These are phyloP conservation scores for Drosophila pegasa DNA, from an alignment of 2,888 invertebrate genomes.

Conservation along the genomic window DNA sequence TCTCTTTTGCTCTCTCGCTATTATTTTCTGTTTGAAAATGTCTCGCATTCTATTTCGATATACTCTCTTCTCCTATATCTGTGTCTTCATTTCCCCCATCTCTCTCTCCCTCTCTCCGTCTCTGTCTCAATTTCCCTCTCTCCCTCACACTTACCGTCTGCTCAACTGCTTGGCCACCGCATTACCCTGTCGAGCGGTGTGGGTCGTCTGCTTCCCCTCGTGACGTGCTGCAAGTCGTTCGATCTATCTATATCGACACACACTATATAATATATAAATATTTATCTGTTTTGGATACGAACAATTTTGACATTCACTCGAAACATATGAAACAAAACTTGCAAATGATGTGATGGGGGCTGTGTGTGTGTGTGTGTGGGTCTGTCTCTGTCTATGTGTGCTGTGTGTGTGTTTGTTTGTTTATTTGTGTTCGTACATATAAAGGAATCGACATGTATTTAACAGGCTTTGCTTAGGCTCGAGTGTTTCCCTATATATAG, in stretches of 20 bases:
- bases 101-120: too few relatives aligned
- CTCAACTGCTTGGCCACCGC: neutral
- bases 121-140: too few relatives aligned
- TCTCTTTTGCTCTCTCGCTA: too few relatives aligned
- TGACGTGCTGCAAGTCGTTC: neutral
- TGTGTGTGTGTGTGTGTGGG: neutral
- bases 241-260: neutral
- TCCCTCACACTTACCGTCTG: slow-evolving; percentile 11
- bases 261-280: too few relatives aligned
- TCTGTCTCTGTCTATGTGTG: too few relatives aligned
- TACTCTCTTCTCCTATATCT: too few relatives aligned
- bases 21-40: too few relatives aligned
- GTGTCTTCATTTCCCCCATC: too few relatives aligned
- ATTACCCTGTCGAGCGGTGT: neutral
- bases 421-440: neutral
- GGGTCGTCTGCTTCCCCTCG: neutral
- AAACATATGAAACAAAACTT: slow-evolving; percentile 22
- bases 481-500: neutral
- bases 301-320: slow-evolving; percentile 37
- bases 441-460: neutral
- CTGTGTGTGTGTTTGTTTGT: neutral
- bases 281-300: neutral
- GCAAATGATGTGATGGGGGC: neutral
- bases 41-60: too few relatives aligned
- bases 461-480: neutral